phyloP scores from a whole-genome alignment of 2,113 vertebrate genomes.

The Myotis brandtii region DNA sequence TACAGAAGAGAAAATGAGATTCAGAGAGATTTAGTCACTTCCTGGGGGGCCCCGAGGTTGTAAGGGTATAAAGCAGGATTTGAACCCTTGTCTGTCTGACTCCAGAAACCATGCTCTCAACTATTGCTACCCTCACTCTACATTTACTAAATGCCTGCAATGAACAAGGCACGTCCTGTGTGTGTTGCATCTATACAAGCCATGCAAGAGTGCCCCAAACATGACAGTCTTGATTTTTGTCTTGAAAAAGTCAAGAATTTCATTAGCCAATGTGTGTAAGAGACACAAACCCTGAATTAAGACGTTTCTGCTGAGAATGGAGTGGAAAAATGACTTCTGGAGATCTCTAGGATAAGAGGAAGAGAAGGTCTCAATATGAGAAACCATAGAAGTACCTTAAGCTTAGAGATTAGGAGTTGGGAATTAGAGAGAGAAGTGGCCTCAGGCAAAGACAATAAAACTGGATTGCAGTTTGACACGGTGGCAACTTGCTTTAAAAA shows the following conservation, averaged over 20 bases:
- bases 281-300: constrained; percentile 44
- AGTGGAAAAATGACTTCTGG: constrained; percentile 10
- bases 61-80: neutral
- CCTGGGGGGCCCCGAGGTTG: neutral
- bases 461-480: constrained; percentile 59
- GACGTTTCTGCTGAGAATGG: constrained; percentile 25
- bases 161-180: neutral
- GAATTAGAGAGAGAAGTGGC: constrained; percentile 55
- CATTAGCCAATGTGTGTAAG: neutral
- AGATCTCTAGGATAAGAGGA: constrained; percentile 13
- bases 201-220: neutral
- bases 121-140: neutral
- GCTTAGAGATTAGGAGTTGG: constrained; percentile 47
- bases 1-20: neutral
- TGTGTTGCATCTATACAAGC: neutral
- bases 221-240: neutral
- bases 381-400: neutral
- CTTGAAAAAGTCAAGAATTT: constrained; percentile 28
- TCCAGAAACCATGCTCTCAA: neutral
- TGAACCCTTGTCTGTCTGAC: neutral
- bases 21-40: neutral
- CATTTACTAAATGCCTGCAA: neutral
- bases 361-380: neutral
- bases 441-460: constrained; percentile 71
- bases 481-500: constrained; percentile 69